phyloP scores from a whole-genome alignment of 2,797 vertebrate genomes.

The Australoheros facetus region DNA sequence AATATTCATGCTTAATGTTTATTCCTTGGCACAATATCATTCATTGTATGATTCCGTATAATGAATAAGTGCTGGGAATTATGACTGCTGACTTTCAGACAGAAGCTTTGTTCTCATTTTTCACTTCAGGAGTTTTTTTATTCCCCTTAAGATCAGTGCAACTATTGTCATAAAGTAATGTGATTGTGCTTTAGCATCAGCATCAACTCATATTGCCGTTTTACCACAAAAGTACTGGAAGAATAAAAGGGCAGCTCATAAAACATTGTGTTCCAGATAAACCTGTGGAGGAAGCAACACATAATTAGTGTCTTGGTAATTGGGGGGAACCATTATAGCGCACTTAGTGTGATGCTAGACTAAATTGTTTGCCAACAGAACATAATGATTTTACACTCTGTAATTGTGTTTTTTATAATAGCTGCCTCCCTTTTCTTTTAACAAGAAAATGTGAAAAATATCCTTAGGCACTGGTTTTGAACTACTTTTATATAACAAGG shows the following conservation, averaged over 20 bases:
- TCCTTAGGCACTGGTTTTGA: conserved; percentile 63
- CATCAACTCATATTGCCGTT: conserved; percentile 1
- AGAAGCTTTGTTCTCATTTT: conserved; percentile 16
- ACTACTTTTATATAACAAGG: conserved; percentile 68
- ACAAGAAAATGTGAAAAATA: conserved; percentile 66
- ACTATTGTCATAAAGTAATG: conserved; percentile 2
- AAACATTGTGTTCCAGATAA: conserved; percentile 44
- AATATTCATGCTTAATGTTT: conserved; percentile 57
- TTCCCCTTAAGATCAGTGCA: conserved; percentile 2
- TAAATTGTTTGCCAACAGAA: conserved; percentile 71
- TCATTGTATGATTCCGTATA: conserved; percentile 24
- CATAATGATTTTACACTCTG: conserved; percentile 67
- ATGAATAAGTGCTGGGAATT: conserved; percentile 10
- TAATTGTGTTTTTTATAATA: conserved; percentile 66
- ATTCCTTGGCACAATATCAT: conserved; percentile 35
- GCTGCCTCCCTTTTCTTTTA: conserved; percentile 49
- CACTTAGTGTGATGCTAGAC: conserved; percentile 57
- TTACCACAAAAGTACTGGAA: conserved; percentile 20
- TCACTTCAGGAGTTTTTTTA: conserved; percentile 7
- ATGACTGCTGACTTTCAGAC: conserved; percentile 7
- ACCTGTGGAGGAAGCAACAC: conserved; percentile 59
- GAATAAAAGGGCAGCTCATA: conserved; percentile 29
- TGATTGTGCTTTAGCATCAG: conserved; percentile 11
- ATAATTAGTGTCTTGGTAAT: conserved; percentile 77
- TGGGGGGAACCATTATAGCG: conserved; percentile 61